Evolutionary conservation across 1,140 invertebrate genomes (phyloP).

Genomic region (Apis florea): DNA sequence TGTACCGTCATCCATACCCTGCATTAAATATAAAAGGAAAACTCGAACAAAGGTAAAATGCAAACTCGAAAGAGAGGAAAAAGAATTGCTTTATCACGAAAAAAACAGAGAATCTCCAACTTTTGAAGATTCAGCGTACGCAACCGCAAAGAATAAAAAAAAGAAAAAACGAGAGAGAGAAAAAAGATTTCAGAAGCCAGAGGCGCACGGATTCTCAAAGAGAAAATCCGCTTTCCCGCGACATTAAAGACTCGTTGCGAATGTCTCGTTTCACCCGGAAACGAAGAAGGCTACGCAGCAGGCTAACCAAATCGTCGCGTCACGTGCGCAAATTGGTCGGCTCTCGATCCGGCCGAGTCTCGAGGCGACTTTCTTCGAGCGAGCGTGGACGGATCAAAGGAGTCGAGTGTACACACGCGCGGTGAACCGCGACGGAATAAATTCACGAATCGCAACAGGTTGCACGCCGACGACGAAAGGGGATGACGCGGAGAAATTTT

Average conservation of each 20-base stretch:
- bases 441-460: constrained; percentile 30
- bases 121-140: neutral
- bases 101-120: too few relatives aligned
- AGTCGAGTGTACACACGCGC: too few relatives aligned
- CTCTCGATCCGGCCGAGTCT: neutral
- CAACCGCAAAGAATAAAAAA: neutral
- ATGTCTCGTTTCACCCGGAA: constrained; percentile 7
- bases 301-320: neutral
- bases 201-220: neutral
- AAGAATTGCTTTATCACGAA: too few relatives aligned
- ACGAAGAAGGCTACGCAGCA: constrained; percentile 3
- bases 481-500: neutral
- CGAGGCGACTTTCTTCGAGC: neutral
- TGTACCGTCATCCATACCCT: too few relatives aligned
- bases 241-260: constrained; percentile 37
- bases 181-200: neutral
- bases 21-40: too few relatives aligned
- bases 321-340: constrained; percentile 16
- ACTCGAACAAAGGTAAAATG: too few relatives aligned
- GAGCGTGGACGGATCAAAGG: neutral
- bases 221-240: neutral
- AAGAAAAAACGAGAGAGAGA: too few relatives aligned
- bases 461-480: neutral
- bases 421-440: constrained; percentile 17
- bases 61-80: too few relatives aligned